Evolutionary conservation across 2,797 vertebrate genomes (phyloP).

Genomic region (Peromyscus nudipes): DNA sequence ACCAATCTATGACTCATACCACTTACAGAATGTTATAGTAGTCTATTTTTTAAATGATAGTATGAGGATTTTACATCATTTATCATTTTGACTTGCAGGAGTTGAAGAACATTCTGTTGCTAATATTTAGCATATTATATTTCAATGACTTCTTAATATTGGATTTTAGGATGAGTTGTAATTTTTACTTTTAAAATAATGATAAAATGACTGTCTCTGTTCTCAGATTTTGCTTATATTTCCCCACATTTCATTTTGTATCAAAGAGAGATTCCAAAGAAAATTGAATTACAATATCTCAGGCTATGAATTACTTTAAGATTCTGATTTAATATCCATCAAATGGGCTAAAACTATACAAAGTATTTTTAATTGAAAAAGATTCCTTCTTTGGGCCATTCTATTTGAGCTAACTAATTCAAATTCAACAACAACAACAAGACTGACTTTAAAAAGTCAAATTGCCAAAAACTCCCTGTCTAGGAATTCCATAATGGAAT

Average conservation of each 20-base stretch:
- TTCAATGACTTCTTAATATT: not conserved
- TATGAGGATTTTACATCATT: conserved; percentile 6
- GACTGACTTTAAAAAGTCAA: not conserved
- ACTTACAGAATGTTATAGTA: conserved; percentile 37
- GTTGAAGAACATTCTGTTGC: not conserved
- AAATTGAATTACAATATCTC: not conserved
- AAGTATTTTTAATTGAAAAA: not conserved
- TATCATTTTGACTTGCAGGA: conserved; percentile 28
- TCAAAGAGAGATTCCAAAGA: conserved; percentile 7
- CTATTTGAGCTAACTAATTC: not conserved
- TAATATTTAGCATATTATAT: conserved; percentile 39
- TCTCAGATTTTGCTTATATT: not conserved
- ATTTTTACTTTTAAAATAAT: conserved; percentile 48
- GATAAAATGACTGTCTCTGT: not conserved
- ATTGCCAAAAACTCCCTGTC: not conserved
- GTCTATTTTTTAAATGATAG: conserved; percentile 17
- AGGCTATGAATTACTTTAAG: conserved; percentile 18
- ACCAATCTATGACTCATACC: not conserved
- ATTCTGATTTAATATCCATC: not conserved
- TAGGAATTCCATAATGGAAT: too few species aligned
- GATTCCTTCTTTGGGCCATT: not conserved
- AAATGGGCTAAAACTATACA: not conserved
- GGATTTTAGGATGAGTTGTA: not conserved
- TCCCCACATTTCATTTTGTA: conserved; percentile 24
- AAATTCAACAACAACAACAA: not conserved